Evolutionary conservation across 2,888 invertebrate species (phyloP).

Genomic region (Labia minor): DNA sequence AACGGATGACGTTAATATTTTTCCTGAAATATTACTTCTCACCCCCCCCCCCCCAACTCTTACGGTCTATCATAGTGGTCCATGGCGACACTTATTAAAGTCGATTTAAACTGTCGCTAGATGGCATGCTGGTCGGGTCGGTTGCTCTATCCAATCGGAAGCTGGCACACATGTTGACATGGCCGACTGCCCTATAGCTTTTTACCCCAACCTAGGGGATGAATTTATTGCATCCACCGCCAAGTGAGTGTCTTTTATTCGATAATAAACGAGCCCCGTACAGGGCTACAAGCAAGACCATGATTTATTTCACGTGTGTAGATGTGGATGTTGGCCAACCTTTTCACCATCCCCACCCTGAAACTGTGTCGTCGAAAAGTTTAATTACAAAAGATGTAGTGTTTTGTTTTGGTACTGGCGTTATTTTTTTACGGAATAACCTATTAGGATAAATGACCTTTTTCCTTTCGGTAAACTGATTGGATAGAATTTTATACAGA

Average conservation of each 20-base stretch:
- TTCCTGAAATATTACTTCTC: not conserved
- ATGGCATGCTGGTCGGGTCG: not conserved
- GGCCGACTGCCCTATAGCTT: not conserved
- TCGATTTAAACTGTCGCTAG: not conserved
- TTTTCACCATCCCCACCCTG: not conserved
- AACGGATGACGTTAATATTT: not conserved
- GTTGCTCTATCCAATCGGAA: constrained; percentile 1
- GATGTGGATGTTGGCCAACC: constrained; percentile 13
- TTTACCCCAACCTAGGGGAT: not conserved
- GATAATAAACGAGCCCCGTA: constrained; percentile 8
- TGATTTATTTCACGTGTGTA: constrained; percentile 13
- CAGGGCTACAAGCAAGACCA: not conserved
- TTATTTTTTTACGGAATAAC: not conserved
- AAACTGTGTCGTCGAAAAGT: not conserved
- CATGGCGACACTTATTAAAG: constrained; percentile 4
- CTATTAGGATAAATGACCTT: not conserved
- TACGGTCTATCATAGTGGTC: not conserved
- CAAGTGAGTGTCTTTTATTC: constrained; percentile 13
- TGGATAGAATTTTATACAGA: too few species aligned
- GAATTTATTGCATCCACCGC: constrained; percentile 4
- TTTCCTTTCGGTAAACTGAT: too few species aligned
- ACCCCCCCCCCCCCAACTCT: too few species aligned
- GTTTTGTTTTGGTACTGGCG: not conserved
- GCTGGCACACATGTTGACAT: not conserved
- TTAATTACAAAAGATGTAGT: constrained; percentile 13